A percentile compares a stretch with the other conserved stretches of the same genome.
phyloP scores from a whole-genome alignment of 2,797 vertebrate genomes.

The Agapornis canus region DNA sequence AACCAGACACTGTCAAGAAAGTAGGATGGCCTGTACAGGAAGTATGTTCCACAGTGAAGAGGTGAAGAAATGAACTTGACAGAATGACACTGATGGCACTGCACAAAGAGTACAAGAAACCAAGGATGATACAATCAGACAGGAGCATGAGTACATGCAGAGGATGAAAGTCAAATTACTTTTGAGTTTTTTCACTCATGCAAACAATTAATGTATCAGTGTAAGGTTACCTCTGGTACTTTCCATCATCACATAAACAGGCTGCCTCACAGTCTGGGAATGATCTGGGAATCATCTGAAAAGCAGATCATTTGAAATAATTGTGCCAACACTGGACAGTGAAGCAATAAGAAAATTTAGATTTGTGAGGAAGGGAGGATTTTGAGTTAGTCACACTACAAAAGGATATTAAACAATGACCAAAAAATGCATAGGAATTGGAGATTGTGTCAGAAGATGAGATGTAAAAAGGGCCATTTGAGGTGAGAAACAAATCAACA shows the following conservation, averaged over 20 bases:
- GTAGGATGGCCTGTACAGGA: not conserved
- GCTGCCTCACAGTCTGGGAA: conserved; percentile 71
- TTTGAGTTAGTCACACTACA: not conserved
- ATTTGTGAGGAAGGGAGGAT: conserved; percentile 5
- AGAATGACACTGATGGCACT: not conserved
- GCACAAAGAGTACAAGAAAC: not conserved
- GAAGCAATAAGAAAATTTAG: conserved; percentile 37
- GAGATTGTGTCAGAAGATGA: not conserved
- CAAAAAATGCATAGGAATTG: conserved; percentile 22
- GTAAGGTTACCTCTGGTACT: conserved; percentile 47
- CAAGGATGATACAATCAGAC: not conserved
- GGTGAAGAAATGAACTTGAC: not conserved
- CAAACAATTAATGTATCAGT: conserved; percentile 26
- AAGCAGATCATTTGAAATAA: conserved; percentile 57
- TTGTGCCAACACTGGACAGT: conserved; percentile 43
- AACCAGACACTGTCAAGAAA: not conserved
- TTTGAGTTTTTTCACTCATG: conserved; percentile 8
- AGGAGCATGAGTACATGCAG: not conserved
- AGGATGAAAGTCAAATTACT: not conserved
- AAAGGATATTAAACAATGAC: conserved; percentile 42
- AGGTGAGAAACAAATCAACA: conserved; percentile 34
- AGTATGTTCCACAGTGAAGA: not conserved
- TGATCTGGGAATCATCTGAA: conserved; percentile 67
- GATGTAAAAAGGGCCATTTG: conserved; percentile 12
- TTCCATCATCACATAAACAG: conserved; percentile 54